Conservation (phyloP, 2,797 vertebrate genomes). For the Aythya fuligula region DNA sequence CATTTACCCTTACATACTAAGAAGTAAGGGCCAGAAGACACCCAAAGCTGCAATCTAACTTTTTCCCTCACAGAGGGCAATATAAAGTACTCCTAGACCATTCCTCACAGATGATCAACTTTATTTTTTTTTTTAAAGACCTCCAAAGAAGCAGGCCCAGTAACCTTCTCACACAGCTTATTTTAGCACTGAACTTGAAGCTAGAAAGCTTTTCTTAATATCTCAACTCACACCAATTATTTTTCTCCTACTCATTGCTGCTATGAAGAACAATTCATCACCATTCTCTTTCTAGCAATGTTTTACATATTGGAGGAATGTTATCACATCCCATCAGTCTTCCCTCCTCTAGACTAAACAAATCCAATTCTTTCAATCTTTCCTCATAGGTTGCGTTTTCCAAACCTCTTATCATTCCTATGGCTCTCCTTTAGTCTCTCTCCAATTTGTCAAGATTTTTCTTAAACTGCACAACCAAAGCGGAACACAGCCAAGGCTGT, state of each 20-base stretch:
- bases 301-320: constrained; percentile 54
- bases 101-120: not conserved
- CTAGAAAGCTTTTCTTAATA: constrained; percentile 7
- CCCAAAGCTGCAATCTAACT: not conserved
- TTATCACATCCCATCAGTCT: constrained; percentile 67
- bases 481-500: not conserved
- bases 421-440: constrained; percentile 46
- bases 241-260: not conserved
- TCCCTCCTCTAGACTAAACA: constrained; percentile 69
- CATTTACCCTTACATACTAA: not conserved
- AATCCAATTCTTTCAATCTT: constrained; percentile 71
- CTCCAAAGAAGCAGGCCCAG: constrained; percentile 36
- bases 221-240: constrained; percentile 10
- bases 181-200: constrained; percentile 21
- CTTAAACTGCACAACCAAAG: constrained; percentile 22
- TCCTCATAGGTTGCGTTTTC: constrained; percentile 51
- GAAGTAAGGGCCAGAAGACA: not conserved
- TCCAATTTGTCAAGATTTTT: constrained; percentile 59
- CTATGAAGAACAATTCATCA: constrained; percentile 56
- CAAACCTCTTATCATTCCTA: constrained; percentile 72
- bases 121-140: constrained; percentile 16
- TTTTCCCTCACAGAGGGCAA: not conserved
- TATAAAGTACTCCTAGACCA: not conserved
- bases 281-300: constrained; percentile 58
- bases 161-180: constrained; percentile 6